Evolutionary conservation across 2,888 invertebrate species (phyloP).

Genomic region (Phrixothrix hirtus): DNA sequence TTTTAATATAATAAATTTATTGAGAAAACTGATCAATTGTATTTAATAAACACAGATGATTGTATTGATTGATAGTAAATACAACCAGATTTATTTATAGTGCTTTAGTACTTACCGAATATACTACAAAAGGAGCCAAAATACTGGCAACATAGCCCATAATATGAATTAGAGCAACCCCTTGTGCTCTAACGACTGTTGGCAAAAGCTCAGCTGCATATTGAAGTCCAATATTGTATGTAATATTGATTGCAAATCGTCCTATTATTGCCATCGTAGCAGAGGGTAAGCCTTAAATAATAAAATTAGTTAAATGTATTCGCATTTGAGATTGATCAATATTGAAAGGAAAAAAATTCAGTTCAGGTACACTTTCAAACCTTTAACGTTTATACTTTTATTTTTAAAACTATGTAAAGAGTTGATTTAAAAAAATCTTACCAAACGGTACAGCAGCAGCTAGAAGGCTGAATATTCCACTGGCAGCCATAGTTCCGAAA

Average conservation of each 20-base stretch:
- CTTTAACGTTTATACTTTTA: too few relatives aligned
- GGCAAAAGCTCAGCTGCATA: constrained; percentile 87
- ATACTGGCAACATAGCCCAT: constrained; percentile 87
- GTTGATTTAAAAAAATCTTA: too few relatives aligned
- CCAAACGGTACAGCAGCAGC: constrained; percentile 76
- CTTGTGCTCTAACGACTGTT: constrained; percentile 85
- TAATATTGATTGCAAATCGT: constrained; percentile 83
- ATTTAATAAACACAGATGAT: too few relatives aligned
- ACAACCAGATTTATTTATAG: too few relatives aligned
- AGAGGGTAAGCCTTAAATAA: constrained; percentile 66
- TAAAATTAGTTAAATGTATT: too few relatives aligned
- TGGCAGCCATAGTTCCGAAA: constrained; percentile 78
- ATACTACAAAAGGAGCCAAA: constrained; percentile 82
- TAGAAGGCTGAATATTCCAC: constrained; percentile 78
- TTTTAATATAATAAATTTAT: too few relatives aligned
- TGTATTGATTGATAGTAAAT: too few relatives aligned
- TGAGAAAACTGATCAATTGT: too few relatives aligned
- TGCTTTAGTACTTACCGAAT: constrained; percentile 69
- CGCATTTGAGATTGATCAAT: too few relatives aligned
- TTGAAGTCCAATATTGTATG: constrained; percentile 87
- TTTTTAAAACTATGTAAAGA: too few relatives aligned
- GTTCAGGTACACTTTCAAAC: too few relatives aligned
- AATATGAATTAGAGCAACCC: constrained; percentile 83
- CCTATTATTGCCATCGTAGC: constrained; percentile 81
- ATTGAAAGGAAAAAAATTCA: too few relatives aligned